Percentiles rank a stretch among this genome's conserved stretches.
These are phyloP conservation scores for Drosophila littoralis DNA, from an alignment of 1,140 invertebrate genomes.

Conservation along the genomic window DNA sequence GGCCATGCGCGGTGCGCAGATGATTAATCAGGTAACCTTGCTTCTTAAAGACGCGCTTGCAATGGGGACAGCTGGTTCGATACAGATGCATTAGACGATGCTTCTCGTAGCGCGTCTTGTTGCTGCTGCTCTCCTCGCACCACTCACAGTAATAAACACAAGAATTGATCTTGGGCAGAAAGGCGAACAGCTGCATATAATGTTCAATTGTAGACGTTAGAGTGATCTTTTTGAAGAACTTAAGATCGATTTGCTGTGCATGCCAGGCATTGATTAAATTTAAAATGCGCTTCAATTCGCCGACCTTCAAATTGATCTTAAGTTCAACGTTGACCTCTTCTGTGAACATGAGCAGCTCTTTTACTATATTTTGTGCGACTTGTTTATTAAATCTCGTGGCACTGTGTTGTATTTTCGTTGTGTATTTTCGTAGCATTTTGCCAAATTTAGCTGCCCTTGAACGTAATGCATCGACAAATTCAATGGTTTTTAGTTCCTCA, in stretches of 20 bases:
- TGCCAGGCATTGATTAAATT: constrained; percentile 65
- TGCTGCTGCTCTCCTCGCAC: constrained; percentile 39
- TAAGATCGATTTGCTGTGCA: constrained; percentile 31
- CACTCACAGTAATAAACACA: constrained; percentile 47
- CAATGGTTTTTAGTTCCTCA: constrained; percentile 42
- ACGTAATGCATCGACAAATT: constrained; percentile 40
- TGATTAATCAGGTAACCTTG: constrained; percentile 16
- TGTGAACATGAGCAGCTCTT: constrained; percentile 7
- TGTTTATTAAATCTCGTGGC: constrained; percentile 9
- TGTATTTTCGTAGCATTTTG: constrained; percentile 23
- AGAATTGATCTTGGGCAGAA: constrained; percentile 48
- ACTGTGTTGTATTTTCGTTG: constrained; percentile 10
- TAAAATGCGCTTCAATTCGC: constrained; percentile 64
- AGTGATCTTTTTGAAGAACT: constrained; percentile 32
- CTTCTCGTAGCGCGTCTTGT: constrained; percentile 35
- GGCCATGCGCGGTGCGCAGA: neutral
- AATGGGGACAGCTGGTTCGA: constrained; percentile 27
- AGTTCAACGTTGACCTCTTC: constrained; percentile 40
- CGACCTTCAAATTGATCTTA: constrained; percentile 12
- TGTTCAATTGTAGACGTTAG: constrained; percentile 17
- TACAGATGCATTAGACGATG: constrained; percentile 25
- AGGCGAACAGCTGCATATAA: constrained; percentile 56
- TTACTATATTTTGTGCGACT: neutral
- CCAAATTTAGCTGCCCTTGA: constrained; percentile 33
- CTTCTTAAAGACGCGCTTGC: constrained; percentile 27